A percentile compares a stretch with the other conserved stretches of the same genome.
phyloP scores from a whole-genome alignment of 2,888 invertebrate genomes.

The Rhagonycha lutea region DNA sequence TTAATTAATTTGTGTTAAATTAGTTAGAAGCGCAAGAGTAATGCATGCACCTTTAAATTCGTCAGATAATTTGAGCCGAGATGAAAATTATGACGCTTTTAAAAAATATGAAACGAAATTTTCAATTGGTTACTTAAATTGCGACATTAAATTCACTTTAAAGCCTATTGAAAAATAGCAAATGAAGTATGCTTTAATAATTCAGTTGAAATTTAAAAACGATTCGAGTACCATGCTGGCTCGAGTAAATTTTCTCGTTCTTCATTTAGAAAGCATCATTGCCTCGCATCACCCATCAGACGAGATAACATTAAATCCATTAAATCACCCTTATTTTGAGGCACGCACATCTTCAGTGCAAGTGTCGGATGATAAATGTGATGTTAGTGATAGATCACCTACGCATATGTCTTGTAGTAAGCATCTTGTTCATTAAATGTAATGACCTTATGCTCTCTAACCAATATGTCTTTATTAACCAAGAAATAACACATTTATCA shows the following conservation, averaged over 20 bases:
- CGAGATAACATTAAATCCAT: conserved; percentile 21
- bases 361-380: conserved; percentile 42
- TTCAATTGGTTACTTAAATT: neutral
- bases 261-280: conserved; percentile 8
- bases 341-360: conserved; percentile 15
- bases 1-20: neutral
- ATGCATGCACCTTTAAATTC: neutral
- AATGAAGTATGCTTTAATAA: conserved; percentile 7
- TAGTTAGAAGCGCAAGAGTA: neutral
- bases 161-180: conserved; percentile 9
- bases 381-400: conserved; percentile 43
- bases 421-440: conserved; percentile 43
- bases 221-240: conserved; percentile 8
- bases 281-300: conserved; percentile 10
- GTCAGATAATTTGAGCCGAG: neutral
- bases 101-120: neutral
- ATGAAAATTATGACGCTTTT: neutral
- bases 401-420: conserved; percentile 39
- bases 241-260: conserved; percentile 10
- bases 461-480: conserved; percentile 16
- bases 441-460: conserved; percentile 33
- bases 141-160: conserved; percentile 8
- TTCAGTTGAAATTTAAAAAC: conserved; percentile 7
- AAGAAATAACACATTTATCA: conserved; percentile 8
- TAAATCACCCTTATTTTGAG: conserved; percentile 19